Base-by-base conservation (phyloP, 2,113 vertebrate species). In the Notothenia coriiceps region DNA sequence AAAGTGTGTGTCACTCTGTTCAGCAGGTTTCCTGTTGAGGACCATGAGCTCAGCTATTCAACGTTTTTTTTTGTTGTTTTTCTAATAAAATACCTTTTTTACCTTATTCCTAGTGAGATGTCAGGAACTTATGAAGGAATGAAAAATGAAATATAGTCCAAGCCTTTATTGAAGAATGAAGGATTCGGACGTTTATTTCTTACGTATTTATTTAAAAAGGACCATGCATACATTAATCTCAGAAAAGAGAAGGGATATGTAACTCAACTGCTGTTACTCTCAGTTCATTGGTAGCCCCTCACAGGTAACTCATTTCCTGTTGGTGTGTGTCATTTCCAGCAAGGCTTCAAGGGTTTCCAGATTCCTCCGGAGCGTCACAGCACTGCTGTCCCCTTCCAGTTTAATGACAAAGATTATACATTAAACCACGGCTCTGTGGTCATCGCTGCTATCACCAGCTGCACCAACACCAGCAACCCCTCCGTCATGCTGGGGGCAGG, bases 301-400 rank as follows among this genome's bases (percentile, higher is more conserved):
- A n/a, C 65, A 52, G 20, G 46, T 18, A 43, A 55, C 17, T 56
- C 1, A 8, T 55, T 11, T 60, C 2, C 6, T 25, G 22, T 46
- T 67, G 6, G 67, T 47, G 46, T 60, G 3, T 65, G 61, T 70
- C 10, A 14, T 46, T 64, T 79, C 17, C 73, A 99, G 98, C 97
- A 98, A 97, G 97, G 98, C 13, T 99, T 99, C 94, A 99, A 99
- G 90, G 98, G 98, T 62, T 99, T 99, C 87, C 97, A 98, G 25
- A 89, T 99, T 85, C 68, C 95, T 29, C 89, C 94, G 0, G 94
- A 95, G n/a, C 92, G 5, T n/a, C 96, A 96, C 59, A 65, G 33
- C 43, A 77, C 86, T 2, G 2, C 3, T 0, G 91, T 96, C 22
- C 95, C 95, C 0, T 98, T 99, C 92, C 90, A 93, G 74, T 97